These are phyloP conservation scores for Sabellastarte sp. DNA, from an alignment of 2,888 invertebrate species.

Conservation along the genomic window DNA sequence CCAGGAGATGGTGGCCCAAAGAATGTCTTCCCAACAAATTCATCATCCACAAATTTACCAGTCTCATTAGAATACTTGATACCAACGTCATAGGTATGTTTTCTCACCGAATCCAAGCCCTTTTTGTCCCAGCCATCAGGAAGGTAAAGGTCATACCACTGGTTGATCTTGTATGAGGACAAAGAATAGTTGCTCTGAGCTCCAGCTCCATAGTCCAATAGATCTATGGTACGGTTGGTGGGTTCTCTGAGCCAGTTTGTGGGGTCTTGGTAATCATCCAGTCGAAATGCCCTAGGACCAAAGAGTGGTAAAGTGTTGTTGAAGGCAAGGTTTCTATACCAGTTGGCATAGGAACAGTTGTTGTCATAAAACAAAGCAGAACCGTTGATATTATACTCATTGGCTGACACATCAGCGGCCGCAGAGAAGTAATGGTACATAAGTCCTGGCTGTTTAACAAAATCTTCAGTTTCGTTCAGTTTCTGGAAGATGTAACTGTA, in stretches of 20 bases:
- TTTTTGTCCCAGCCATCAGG: slow-evolving; percentile 82
- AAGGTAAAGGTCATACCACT: slow-evolving; percentile 90
- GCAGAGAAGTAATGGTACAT: slow-evolving; percentile 95
- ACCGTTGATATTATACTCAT: slow-evolving; percentile 76
- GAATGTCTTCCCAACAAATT: slow-evolving; percentile 44
- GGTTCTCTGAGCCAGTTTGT: slow-evolving; percentile 93
- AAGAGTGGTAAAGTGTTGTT: slow-evolving; percentile 93
- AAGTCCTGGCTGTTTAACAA: slow-evolving; percentile 84
- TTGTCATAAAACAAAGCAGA: slow-evolving; percentile 92
- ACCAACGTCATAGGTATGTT: slow-evolving; percentile 49
- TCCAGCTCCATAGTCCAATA: slow-evolving; percentile 67
- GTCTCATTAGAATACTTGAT: slow-evolving; percentile 53
- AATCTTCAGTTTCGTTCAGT: slow-evolving; percentile 31
- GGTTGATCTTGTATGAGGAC: slow-evolving; percentile 86
- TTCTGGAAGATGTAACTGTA: slow-evolving; percentile 64
- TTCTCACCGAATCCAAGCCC: slow-evolving; percentile 56
- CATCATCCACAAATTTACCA: slow-evolving; percentile 43
- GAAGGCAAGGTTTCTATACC: slow-evolving; percentile 85
- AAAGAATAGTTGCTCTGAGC: slow-evolving; percentile 84
- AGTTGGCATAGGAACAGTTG: slow-evolving; percentile 90
- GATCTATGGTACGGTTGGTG: slow-evolving; percentile 82
- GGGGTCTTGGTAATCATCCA: slow-evolving; percentile 69
- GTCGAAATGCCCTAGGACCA: slow-evolving; percentile 82
- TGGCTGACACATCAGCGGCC: slow-evolving; percentile 91
- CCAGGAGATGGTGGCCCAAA: slow-evolving; percentile 59